Percentiles rank a stretch among this genome's conserved stretches.
Conservation (phyloP, 2,797 vertebrate genomes). For the Tympanoctomys barrerae region DNA sequence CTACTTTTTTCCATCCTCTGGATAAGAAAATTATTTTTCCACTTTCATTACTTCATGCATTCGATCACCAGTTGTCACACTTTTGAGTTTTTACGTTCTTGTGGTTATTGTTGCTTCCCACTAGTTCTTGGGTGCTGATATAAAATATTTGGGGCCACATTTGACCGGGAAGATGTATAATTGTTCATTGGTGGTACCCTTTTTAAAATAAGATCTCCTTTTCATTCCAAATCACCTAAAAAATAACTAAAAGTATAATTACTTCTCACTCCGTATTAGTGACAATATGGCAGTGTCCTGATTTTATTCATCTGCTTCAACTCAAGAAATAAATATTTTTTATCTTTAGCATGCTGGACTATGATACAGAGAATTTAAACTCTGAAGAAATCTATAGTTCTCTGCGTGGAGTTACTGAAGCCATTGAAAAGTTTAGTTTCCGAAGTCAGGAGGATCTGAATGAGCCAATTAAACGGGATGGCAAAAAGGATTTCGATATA, state of each 20-base stretch:
- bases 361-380: conserved; percentile 99
- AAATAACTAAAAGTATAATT: conserved; percentile 53
- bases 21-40: conserved; percentile 66
- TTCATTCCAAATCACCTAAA: conserved; percentile 73
- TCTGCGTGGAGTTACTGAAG: conserved; percentile 98
- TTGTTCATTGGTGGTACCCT: conserved; percentile 26
- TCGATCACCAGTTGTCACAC: conserved; percentile 67
- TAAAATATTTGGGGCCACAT: conserved; percentile 50
- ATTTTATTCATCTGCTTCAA: conserved; percentile 41
- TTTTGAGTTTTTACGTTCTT: conserved; percentile 74
- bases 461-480: conserved; percentile 95
- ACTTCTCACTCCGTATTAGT: conserved; percentile 60
- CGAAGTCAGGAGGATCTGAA: conserved; percentile 98
- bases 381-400: conserved; percentile 99
- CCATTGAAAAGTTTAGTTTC: conserved; percentile 98
- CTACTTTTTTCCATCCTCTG: conserved; percentile 71
- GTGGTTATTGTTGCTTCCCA: conserved; percentile 55
- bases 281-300: conserved; percentile 54
- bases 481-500: conserved; percentile 95
- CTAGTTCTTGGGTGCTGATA: conserved; percentile 39
- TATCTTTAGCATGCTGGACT: conserved; percentile 96
- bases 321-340: conserved; percentile 84
- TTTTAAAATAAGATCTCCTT: conserved; percentile 62
- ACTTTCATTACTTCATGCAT: conserved; percentile 66
- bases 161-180: background rate